Evolutionary conservation across 2,888 invertebrate genomes (phyloP).

Genomic region (Clistopyga incitator): DNA sequence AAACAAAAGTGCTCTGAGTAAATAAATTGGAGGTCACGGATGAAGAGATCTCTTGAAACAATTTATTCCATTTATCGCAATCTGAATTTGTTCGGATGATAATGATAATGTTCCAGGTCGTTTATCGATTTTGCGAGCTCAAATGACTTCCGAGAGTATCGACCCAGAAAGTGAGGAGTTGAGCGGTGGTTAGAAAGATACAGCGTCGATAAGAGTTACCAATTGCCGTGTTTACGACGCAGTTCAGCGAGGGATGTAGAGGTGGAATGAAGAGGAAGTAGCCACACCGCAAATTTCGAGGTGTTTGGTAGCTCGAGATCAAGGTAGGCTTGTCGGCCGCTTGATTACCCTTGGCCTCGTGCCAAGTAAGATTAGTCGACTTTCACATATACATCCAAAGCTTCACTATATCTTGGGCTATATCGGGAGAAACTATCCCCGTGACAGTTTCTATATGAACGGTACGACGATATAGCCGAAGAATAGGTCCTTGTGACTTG

Average conservation of each 20-base stretch:
- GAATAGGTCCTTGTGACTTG: conserved; percentile 38
- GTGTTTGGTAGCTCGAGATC: conserved; percentile 57
- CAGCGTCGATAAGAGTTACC: conserved; percentile 51
- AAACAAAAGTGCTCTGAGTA: too few species aligned
- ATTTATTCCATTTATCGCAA: background rate
- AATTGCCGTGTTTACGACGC: conserved; percentile 50
- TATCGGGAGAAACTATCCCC: background rate
- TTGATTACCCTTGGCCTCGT: conserved; percentile 70
- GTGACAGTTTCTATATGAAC: background rate
- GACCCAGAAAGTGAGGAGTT: background rate
- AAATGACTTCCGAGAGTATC: background rate
- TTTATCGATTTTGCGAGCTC: background rate
- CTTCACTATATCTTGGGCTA: background rate
- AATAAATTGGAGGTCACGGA: too few species aligned
- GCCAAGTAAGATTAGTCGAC: conserved; percentile 73
- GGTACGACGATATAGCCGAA: conserved; percentile 10
- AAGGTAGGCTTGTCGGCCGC: conserved; percentile 57
- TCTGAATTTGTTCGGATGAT: background rate
- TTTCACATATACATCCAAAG: conserved; percentile 30
- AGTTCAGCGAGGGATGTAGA: conserved; percentile 4
- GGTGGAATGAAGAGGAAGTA: background rate
- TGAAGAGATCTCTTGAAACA: too few species aligned
- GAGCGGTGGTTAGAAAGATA: background rate
- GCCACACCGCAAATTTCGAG: conserved; percentile 48
- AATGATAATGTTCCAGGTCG: background rate